Conservation (phyloP, 2,113 vertebrate genomes). For the Martes martes region DNA sequence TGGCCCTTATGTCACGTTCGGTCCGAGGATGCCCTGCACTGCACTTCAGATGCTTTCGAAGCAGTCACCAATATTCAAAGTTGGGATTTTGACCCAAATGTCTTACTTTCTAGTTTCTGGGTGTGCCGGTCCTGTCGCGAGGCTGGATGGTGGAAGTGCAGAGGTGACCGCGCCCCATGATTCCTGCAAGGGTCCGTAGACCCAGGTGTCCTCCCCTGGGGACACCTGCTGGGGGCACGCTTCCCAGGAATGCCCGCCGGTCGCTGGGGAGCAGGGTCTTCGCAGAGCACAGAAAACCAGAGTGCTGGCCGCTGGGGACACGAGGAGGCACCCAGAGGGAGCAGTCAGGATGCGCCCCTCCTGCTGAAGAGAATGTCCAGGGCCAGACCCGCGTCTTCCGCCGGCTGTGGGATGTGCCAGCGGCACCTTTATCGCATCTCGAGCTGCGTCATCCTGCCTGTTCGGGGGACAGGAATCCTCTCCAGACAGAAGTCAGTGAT, state of each 20-base stretch:
- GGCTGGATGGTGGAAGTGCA: fast-evolving
- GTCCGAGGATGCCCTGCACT: background rate
- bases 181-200: background rate
- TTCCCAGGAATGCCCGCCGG: background rate
- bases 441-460: fast-evolving
- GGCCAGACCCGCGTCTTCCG: fast-evolving
- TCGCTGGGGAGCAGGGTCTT: background rate
- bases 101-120: background rate
- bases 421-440: too few species aligned
- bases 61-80: background rate
- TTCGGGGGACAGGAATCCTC: too few species aligned
- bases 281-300: fast-evolving
- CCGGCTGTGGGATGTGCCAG: background rate
- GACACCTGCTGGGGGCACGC: background rate
- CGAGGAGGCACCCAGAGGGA: background rate
- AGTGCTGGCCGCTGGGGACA: background rate
- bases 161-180: background rate
- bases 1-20: too few species aligned
- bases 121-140: fast-evolving
- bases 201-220: background rate
- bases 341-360: background rate
- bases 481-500: fast-evolving
- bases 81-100: background rate
- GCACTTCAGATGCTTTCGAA: background rate
- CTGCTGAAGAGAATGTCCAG: background rate